Evolutionary conservation across 2,797 vertebrate genomes (phyloP).

Genomic region (Thalassophryne amazonica): DNA sequence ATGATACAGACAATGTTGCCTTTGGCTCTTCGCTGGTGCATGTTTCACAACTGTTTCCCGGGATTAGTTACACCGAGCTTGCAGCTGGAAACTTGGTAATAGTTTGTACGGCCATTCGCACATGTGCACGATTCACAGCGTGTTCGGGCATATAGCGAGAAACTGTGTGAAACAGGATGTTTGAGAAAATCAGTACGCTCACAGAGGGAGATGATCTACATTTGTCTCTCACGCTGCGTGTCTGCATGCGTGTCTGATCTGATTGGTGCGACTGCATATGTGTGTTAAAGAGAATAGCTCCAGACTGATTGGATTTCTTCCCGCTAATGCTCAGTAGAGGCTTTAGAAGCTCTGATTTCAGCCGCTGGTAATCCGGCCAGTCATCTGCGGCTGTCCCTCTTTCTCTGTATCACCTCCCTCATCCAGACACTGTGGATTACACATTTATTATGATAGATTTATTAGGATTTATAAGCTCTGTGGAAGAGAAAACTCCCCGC

Average conservation of each 20-base stretch:
- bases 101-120: constrained; percentile 13
- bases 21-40: constrained; percentile 57
- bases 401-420: constrained; percentile 51
- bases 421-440: constrained; percentile 69
- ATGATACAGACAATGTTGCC: constrained; percentile 59
- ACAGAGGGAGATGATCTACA: constrained; percentile 16
- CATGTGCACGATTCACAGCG: constrained; percentile 16
- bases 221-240: constrained; percentile 39
- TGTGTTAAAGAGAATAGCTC: constrained; percentile 58
- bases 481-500: constrained; percentile 45
- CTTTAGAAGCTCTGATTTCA: constrained; percentile 72
- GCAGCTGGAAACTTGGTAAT: constrained; percentile 42
- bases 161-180: constrained; percentile 25
- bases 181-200: neutral
- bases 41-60: constrained; percentile 52
- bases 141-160: constrained; percentile 25
- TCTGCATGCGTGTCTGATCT: constrained; percentile 12
- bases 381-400: constrained; percentile 69
- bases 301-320: constrained; percentile 74
- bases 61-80: constrained; percentile 37
- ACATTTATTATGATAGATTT: constrained; percentile 74
- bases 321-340: constrained; percentile 65
- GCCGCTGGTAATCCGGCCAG: constrained; percentile 68
- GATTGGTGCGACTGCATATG: constrained; percentile 25
- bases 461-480: constrained; percentile 65